phyloP scores from a whole-genome alignment of 2,113 vertebrate genomes.

The Oncorhynchus clarkii region DNA sequence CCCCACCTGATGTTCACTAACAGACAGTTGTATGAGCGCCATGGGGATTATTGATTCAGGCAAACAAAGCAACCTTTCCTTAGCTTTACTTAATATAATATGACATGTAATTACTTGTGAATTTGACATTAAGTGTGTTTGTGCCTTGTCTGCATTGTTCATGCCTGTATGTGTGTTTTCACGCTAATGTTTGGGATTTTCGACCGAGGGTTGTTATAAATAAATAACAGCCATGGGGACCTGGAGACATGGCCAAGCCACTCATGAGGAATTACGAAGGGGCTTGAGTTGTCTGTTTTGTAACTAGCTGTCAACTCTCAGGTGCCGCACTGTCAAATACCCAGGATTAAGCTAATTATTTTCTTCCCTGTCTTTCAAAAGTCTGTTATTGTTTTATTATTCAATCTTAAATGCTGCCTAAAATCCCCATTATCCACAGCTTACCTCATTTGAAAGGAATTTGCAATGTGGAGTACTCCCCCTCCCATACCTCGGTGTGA shows the following conservation, averaged over 20 bases:
- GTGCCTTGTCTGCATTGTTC: slow-evolving; percentile 1
- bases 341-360: slow-evolving; percentile 62
- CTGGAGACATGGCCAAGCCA: slow-evolving; percentile 2
- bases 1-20: not conserved
- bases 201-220: not conserved
- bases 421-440: slow-evolving; percentile 59
- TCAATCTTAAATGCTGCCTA: slow-evolving; percentile 38
- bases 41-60: not conserved
- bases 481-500: not conserved
- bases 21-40: not conserved
- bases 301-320: slow-evolving; percentile 39
- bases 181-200: not conserved
- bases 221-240: not conserved
- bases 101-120: not conserved
- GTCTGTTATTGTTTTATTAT: slow-evolving; percentile 62
- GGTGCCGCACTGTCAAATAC: slow-evolving; percentile 46
- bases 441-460: slow-evolving; percentile 58
- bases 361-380: slow-evolving; percentile 50
- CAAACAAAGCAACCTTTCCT: not conserved
- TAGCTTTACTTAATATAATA: too few species aligned
- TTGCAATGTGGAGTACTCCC: slow-evolving; percentile 12
- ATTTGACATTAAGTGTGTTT: slow-evolving; percentile 25
- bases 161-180: not conserved
- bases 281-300: slow-evolving; percentile 19
- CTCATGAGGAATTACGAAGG: slow-evolving; percentile 17